Base-by-base conservation (phyloP, 23 tunicate species). In the Ciona savignyi region DNA sequence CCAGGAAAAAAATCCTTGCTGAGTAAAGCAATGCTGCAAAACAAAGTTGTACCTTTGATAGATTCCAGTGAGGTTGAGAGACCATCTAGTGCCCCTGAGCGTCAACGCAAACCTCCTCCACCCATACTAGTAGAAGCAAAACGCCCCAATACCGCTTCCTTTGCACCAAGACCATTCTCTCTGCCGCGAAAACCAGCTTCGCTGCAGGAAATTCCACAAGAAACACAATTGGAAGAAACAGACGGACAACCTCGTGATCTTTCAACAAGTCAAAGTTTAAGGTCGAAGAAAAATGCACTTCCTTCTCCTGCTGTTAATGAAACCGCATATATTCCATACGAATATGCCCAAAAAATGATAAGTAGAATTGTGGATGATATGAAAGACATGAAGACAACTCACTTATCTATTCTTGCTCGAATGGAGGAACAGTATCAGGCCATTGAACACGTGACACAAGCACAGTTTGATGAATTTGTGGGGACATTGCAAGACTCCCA, bases 281-380 rank as follows among this genome's bases (percentile, higher is more conserved):
- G 56, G 56, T 42, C 56, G 15, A 42, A 42, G 56, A 42, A 42
- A 42, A 42, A 42, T 42, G 56, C 9, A 42, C 9, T 42, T 9
- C 11, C 56, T 6, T 9, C 56, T 6, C 56, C 78, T 32, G 70
- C 66, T 15, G 66, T 85, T 19, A 85, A 84, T 51, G 97, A 89
- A 60, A 84, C 84, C 3, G 97, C 97, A 29, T 91, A 91, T 62
- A 88, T 91, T 48, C 97, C 97, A 19, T 91, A 91, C 70, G 82
- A 78, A 23, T 88, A 84, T 66, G 97, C 97, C 33, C 83, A 77
- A 25, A 73, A 77, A 4, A 80, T 88, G 78, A 81, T 91, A 15
- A n/a, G 80, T 0, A 42, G 97, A 6, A 82, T 91, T 27, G 81
- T 81, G 23, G 78, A 80, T 32, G 97, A 91, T 35, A 91, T 91